These are phyloP conservation scores for Oscheius myriophilus DNA, from an alignment of 2,888 invertebrate genomes.

Conservation along the genomic window DNA sequence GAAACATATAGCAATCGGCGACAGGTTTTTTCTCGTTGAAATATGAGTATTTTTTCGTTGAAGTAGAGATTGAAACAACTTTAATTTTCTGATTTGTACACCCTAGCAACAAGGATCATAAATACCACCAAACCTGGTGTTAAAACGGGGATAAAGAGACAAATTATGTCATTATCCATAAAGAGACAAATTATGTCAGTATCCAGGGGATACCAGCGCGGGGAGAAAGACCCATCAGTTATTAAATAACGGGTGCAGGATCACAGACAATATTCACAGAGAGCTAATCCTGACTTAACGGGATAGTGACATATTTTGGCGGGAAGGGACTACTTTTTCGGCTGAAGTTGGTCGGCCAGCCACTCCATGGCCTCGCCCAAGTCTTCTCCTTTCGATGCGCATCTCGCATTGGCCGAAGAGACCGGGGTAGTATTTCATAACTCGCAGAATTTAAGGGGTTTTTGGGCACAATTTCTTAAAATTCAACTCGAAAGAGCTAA, in stretches of 20 bases:
- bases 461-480: too few species aligned
- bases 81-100: too few species aligned
- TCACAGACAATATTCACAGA: slow-evolving; percentile 27
- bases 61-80: too few species aligned
- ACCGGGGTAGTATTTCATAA: too few species aligned
- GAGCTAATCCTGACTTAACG: neutral
- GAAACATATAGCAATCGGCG: too few species aligned
- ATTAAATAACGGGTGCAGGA: slow-evolving; percentile 7
- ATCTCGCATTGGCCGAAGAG: too few species aligned
- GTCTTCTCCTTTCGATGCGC: slow-evolving; percentile 96
- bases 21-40: too few species aligned
- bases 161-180: slow-evolving; percentile 26
- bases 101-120: neutral
- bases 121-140: neutral
- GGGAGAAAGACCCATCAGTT: slow-evolving; percentile 9
- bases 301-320: neutral
- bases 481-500: too few species aligned
- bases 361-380: slow-evolving; percentile 99
- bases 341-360: slow-evolving; percentile 74
- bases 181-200: too few species aligned
- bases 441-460: too few species aligned
- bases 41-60: too few species aligned
- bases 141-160: neutral
- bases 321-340: slow-evolving; percentile 33
- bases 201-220: too few species aligned